Conservation (phyloP, 2,888 invertebrate genomes). For the Caenorhabditis panamensis region DNA sequence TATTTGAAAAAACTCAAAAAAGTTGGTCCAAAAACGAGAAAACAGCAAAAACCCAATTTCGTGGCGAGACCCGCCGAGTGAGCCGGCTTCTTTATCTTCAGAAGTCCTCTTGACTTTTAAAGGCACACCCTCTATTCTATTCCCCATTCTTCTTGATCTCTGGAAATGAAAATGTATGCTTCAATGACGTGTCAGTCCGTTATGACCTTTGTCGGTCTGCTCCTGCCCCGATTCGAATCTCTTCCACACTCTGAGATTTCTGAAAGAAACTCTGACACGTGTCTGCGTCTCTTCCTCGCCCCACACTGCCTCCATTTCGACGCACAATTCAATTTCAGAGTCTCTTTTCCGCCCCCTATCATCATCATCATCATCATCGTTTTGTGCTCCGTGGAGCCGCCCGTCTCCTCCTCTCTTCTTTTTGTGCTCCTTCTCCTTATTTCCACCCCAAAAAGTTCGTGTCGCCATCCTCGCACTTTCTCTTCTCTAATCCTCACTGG, state of each 20-base stretch:
- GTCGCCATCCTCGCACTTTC: slow-evolving; percentile 29
- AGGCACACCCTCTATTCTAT: no score
- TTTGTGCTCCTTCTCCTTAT: slow-evolving; percentile 34
- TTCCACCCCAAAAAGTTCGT: slow-evolving; percentile 47
- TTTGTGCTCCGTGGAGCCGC: slow-evolving; percentile 28
- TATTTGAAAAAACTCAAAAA: no score
- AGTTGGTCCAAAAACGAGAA: no score
- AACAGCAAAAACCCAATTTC: no score
- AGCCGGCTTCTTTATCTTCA: no score
- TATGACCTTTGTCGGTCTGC: slow-evolving; percentile 40
- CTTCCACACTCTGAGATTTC: slow-evolving; percentile 46
- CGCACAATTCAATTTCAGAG: slow-evolving; percentile 59
- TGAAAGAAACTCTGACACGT: slow-evolving; percentile 54
- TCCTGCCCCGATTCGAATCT: neutral
- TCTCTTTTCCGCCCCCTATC: slow-evolving; percentile 52
- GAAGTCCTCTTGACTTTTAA: no score
- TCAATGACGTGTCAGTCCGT: slow-evolving; percentile 8
- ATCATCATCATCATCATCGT: slow-evolving; percentile 50
- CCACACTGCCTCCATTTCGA: slow-evolving; percentile 26
- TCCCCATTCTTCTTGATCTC: neutral
- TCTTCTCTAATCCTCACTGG: slow-evolving; percentile 6
- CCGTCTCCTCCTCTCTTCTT: slow-evolving; percentile 24
- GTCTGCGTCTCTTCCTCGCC: slow-evolving; percentile 11
- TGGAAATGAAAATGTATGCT: neutral
- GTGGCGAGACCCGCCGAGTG: no score